Evolutionary conservation across 2,888 invertebrate genomes (phyloP), one percentile per base, ranked within the genome.

Genomic region (Hesperia comma): DNA sequence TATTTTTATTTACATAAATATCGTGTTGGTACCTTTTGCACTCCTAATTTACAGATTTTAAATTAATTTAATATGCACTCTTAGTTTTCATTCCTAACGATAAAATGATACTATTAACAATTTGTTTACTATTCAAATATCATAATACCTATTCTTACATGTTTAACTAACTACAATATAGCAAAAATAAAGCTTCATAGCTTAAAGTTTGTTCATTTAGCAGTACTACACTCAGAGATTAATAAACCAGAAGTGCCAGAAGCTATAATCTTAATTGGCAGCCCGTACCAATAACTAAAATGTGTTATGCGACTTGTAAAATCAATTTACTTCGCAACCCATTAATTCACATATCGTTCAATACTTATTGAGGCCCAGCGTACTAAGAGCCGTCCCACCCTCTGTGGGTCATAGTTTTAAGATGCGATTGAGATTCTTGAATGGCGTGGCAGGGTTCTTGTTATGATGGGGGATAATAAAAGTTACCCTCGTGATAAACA

Each of bases 281-380:
- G 60, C 69, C 63, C 61, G 68, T 61, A 71, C 69, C 70, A 70
- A 69, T 61, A 60, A 69, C 69, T 60, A 69, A 80, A 81, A 80
- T 79, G 58, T 66, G 64, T 66, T 66, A 77, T 78, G 77, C 76
- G 77, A 77, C 78, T 77, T 75, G 75, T 74, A 81, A 86, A 91
- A 92, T 91, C 91, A 91, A 91, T 92, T 89, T 87, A 88, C 82
- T 87, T 86, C 81, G 83, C 86, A 83, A 86, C 84, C 87, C 90
- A 91, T 92, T 91, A 88, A 88, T 87, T 87, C 86, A 83, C 85
- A 84, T 82, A 83, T 87, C 85, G 84, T 82, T 84, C 84, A 80
- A 85, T 88, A 85, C 84, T 85, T 84, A 80, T 79, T 74, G 74
- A 68, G 72, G 67, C 51, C 88, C 84, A 85, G 41, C 58, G 14